A percentile compares a stretch with the other conserved stretches of the same genome.
phyloP scores from a whole-genome alignment of 2,797 vertebrate species.

The Dicrostonyx torquatus region DNA sequence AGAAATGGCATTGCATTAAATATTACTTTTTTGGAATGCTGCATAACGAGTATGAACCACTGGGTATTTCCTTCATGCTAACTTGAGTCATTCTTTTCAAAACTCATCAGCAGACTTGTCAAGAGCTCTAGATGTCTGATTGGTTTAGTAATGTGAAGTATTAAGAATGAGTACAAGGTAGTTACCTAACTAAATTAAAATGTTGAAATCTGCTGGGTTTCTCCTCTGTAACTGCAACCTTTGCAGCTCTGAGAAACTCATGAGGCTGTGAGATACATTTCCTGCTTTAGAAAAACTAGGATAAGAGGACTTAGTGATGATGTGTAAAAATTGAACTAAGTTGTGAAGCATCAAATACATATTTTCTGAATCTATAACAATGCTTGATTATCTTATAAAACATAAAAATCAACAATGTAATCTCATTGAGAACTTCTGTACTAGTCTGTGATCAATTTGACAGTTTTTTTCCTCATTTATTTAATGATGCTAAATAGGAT shows the following conservation, averaged over 20 bases:
- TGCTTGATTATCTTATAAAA: neutral
- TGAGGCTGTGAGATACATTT: neutral
- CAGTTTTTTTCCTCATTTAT: neutral
- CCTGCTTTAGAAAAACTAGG: neutral
- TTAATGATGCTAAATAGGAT: slow-evolving; percentile 8
- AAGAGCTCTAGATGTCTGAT: neutral
- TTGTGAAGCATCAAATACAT: neutral
- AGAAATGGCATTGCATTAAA: neutral
- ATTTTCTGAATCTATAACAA: neutral
- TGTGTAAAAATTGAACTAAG: neutral
- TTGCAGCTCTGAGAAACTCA: neutral
- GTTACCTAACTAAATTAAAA: neutral
- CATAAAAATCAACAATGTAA: neutral
- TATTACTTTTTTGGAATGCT: neutral
- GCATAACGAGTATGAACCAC: neutral
- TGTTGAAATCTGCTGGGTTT: neutral
- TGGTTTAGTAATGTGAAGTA: neutral
- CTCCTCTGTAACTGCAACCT: neutral
- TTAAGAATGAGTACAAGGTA: neutral
- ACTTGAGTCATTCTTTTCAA: neutral
- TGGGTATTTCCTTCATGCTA: neutral
- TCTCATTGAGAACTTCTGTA: neutral
- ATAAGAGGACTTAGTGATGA: neutral
- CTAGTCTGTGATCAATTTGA: neutral
- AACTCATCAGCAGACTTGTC: neutral